Evolutionary conservation across 64 coral and sea anemone genomes (phyloP), one percentile per base, ranked within the genome.

Genomic region (Catalaphyllia jardinei): DNA sequence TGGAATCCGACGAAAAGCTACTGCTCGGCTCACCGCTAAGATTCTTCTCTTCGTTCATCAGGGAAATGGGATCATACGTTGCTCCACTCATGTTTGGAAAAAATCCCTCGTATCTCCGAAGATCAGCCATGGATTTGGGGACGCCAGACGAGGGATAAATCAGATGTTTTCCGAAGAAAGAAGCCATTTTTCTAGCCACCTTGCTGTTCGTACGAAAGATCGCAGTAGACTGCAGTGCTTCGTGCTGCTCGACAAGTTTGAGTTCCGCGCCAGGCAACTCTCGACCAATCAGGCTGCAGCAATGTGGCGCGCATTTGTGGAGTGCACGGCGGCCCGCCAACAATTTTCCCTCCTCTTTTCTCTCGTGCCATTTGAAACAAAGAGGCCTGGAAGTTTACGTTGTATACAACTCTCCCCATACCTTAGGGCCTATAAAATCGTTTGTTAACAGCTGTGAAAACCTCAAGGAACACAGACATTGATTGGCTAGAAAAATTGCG

Each of bases 201-300:
- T 82, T 86, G 88, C 82, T 79, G 73, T 89, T 97, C 95, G 95
- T 93, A 97, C 91, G 93, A 93, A 97, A 78, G 88, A 97, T 97
- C 95, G 87, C 72, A 87, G 55, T 63, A 35, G 71, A 97, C 91
- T 97, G 92, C 80, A 83, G 87, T 90, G 64, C 81, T 62, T 79
- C 89, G 95, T 88, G 88, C 91, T 82, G 77, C 42, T 80, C 89
- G 86, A 89, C 38, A 97, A 90, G 76, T 97, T 97, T 97, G 95
- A 97, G 91, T 97, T 94, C 91, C 95, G 91, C 95, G 92, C 95
- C 92, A 89, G 77, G 76, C 95, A 86, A 60, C 38, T 67, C 80
- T 42, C 88, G 89, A 46, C 95, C 95, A 97, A 97, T 97, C 95
- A 97, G 75, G 78, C 52, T 73, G 52, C 61, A 82, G 88, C 83